Base-by-base conservation (phyloP, 2,888 invertebrate species). In the Melanostoma scalare region DNA sequence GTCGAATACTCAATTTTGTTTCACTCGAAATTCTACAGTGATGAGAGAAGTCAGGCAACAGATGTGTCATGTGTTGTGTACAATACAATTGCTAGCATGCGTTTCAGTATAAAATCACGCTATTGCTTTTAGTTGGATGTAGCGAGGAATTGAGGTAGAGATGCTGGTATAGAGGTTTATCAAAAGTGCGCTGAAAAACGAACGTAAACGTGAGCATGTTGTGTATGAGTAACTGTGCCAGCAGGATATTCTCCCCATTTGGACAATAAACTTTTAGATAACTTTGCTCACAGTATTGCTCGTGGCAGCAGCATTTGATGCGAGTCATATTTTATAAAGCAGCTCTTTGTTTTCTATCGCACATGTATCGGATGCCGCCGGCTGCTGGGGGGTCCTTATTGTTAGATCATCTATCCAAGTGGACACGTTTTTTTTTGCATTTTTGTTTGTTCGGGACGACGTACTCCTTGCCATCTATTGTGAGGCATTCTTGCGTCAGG, bases 201-300 rank as follows among this genome's bases (percentile, higher is more conserved):
- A 20, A 20, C 20, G 20, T 20, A 20, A 20, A 20, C 20, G 20
- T 20, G 20, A 20, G 20, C 20, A n/a, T n/a, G n/a, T 20, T 20
- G 20, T 20, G 20, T 20, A 20, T 20, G 20, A 20, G 20, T 20
- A 20, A 20, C 20, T 20, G 20, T 20, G 20, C 20, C 1, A 20
- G 31, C 56, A 58, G 80, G 63, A 65, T 78, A 40, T 58, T 50
- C 20, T 20, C 65, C 33, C 65, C 38, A 42, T 42, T 65, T 58
- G 72, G 58, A 44, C 50, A 69, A 75, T 71, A 80, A 80, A 80
- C 63, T 80, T 80, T 71, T 56, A 71, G 69, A 75, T 75, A 80
- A 69, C 63, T 75, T 69, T 69, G 56, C 10, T 38, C 33, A 60
- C 52, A 42, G 46, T 71, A 75, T 75, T 75, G 63, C 33, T 75